Evolutionary conservation across 2,113 vertebrate species (phyloP).

Genomic region (Astatoreochromis straeleni): DNA sequence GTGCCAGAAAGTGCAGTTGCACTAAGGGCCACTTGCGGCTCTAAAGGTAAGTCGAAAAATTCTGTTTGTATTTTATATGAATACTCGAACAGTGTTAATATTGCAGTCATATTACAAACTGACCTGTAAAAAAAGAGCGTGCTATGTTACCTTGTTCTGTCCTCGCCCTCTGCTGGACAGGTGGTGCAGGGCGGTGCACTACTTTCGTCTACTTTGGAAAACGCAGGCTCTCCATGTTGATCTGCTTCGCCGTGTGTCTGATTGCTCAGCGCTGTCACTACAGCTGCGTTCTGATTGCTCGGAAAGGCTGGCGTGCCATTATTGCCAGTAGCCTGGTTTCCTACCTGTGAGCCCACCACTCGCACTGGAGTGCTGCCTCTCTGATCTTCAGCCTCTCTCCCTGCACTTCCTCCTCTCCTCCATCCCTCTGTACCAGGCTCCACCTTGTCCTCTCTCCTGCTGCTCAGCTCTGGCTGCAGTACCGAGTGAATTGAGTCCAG

Average conservation of each 20-base stretch:
- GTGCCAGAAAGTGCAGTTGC: background rate
- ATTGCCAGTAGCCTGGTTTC: background rate
- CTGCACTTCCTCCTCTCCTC: background rate
- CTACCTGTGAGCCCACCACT: background rate
- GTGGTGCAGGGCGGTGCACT: background rate
- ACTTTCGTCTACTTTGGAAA: background rate
- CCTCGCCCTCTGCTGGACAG: background rate
- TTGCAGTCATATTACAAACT: background rate
- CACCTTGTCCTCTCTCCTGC: background rate
- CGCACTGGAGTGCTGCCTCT: background rate
- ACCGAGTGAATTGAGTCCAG: constrained; percentile 16
- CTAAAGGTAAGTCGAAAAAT: background rate
- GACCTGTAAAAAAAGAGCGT: background rate
- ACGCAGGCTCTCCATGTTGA: background rate
- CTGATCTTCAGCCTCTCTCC: background rate
- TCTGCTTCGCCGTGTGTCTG: background rate
- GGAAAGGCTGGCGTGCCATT: background rate
- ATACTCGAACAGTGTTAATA: background rate
- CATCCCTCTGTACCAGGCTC: background rate
- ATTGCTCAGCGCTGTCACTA: background rate
- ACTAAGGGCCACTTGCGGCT: background rate
- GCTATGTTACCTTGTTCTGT: background rate
- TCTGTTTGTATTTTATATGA: background rate
- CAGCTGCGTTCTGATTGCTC: background rate
- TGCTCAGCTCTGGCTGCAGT: background rate